Base-by-base conservation (phyloP, 1,140 invertebrate species). In the Centruroides vittatus region DNA sequence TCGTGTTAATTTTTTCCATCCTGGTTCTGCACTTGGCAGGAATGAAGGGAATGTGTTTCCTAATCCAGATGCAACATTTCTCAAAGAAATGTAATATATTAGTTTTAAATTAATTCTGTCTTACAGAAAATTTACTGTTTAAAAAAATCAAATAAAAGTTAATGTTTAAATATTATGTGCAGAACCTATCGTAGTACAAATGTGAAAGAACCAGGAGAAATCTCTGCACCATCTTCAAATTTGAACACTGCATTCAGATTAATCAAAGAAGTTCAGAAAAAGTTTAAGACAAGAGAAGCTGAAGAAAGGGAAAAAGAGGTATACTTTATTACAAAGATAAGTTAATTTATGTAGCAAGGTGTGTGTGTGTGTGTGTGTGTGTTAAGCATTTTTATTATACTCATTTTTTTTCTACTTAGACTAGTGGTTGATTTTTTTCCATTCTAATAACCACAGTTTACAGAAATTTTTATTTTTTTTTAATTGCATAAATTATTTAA, bases 201-300 rank as follows among this genome's bases (percentile, higher is more conserved):
- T 75, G 86, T 87, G 13, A 98, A 98, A 78, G 94, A 98, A 73
- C 94, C 93, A 10, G 96, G 96, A 57, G 94, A 98, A 78, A 81
- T 96, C 55, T 88, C 86, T 5, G 86, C 95, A 0, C 92, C 96
- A 0, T 98, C 94, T 0, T 84, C 89, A 1, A 99, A 99, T 75
- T 77, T 99, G 7, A 96, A 93, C 70, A 98, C 92, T 46, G 93
- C 93, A 3, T 98, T 96, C 73, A 81, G 95, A 60, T 78, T 98
- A 8, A 99, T 99, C 69, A 99, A 99, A 75, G 96, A 99, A 79
- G 93, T 99, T 46, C 97, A 99, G 75, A 98, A 99, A 73, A 95
- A 93, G 71, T 99, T 93, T 72, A 97, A 96, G 77, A 98, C 93
- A 0, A 79, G 95, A 61, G 97, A 99, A 76, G 93, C 93, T 1